Evolutionary conservation across 2,888 invertebrate genomes (phyloP).

Genomic region (Gerris lacustris): DNA sequence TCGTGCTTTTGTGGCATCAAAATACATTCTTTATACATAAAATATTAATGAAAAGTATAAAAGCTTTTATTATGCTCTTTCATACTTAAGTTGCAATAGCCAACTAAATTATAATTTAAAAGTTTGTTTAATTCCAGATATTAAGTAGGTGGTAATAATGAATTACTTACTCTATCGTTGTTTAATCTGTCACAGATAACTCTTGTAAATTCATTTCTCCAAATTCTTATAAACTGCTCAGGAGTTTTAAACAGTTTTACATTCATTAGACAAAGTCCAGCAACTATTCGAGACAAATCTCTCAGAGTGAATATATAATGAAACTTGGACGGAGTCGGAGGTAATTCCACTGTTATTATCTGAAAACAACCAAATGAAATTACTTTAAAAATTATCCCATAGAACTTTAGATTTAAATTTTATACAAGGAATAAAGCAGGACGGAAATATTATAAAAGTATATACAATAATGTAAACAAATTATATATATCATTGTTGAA

Average conservation of each 20-base stretch:
- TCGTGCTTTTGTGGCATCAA: too few species aligned
- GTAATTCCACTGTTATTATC: conserved; percentile 61
- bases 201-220: conserved; percentile 81
- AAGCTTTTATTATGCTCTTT: too few species aligned
- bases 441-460: too few species aligned
- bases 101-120: too few species aligned
- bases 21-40: too few species aligned
- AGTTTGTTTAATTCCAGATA: too few species aligned
- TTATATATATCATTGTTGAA: too few species aligned
- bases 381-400: not conserved
- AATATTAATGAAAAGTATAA: too few species aligned
- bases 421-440: not conserved
- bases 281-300: conserved; percentile 73
- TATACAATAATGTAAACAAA: too few species aligned
- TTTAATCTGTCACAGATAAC: conserved; percentile 81
- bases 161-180: conserved; percentile 40
- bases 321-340: conserved; percentile 85
- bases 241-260: conserved; percentile 54
- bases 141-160: not conserved
- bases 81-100: too few species aligned
- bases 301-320: conserved; percentile 90
- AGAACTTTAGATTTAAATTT: not conserved
- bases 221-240: conserved; percentile 65
- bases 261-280: conserved; percentile 65
- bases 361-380: conserved; percentile 33